A percentile compares a stretch with the other conserved stretches of the same genome.
These are phyloP conservation scores for Ochropleura leucogaster DNA, from an alignment of 2,888 invertebrate genomes.

Conservation along the genomic window DNA sequence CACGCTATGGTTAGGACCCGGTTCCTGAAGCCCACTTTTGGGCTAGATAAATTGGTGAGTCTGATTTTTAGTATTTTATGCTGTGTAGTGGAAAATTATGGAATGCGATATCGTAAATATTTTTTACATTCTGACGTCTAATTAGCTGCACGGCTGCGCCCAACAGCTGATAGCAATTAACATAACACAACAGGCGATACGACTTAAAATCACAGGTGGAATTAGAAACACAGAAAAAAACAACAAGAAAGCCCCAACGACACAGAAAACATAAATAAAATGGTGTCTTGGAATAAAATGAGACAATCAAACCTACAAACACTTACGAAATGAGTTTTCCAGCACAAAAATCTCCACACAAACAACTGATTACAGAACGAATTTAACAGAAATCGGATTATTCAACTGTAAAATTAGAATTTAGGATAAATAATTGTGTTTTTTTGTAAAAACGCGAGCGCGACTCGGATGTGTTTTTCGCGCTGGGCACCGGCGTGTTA, in stretches of 20 bases:
- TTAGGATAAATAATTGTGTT: constrained; percentile 76
- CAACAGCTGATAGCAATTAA: constrained; percentile 82
- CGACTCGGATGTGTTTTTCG: constrained; percentile 86
- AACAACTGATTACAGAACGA: constrained; percentile 66
- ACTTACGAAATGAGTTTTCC: constrained; percentile 85
- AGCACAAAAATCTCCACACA: constrained; percentile 82
- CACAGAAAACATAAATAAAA: constrained; percentile 78
- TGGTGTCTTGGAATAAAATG: constrained; percentile 74
- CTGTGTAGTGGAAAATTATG: constrained; percentile 6
- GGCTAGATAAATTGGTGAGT: constrained; percentile 82
- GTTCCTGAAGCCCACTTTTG: constrained; percentile 74
- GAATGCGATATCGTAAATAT: constrained; percentile 10
- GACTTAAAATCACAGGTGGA: constrained; percentile 40
- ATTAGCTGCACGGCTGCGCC: constrained; percentile 68
- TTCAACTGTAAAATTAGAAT: constrained; percentile 64
- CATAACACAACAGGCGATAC: constrained; percentile 39
- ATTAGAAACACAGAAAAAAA: constrained; percentile 55
- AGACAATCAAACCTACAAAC: constrained; percentile 67
- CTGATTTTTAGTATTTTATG: constrained; percentile 16
- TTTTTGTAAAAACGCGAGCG: constrained; percentile 83
- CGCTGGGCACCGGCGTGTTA: constrained; percentile 87
- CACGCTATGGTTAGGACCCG: constrained; percentile 79
- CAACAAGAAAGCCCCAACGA: constrained; percentile 67
- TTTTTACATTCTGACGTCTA: constrained; percentile 73
- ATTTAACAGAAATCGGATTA: constrained; percentile 49